Evolutionary conservation across 2,888 invertebrate species (phyloP), one percentile per base, ranked within the genome.

Genomic region (Drosophila tanythrix): DNA sequence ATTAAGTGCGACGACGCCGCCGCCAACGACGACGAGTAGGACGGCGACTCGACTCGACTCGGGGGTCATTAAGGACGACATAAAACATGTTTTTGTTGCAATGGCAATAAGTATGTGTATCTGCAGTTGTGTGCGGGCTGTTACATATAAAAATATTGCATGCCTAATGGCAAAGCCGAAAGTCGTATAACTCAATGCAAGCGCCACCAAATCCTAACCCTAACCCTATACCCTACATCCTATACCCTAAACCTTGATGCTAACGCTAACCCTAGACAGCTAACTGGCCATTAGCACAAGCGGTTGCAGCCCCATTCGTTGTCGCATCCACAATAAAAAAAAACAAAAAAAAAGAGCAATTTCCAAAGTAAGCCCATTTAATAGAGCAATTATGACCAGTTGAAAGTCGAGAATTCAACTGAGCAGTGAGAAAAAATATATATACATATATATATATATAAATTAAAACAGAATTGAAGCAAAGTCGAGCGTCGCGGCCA

Each of bases 331-430:
- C 68, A 70, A 70, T 60, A 70, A 72, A 63, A 21, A 21, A 21
- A 21, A 1, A 62, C 68, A 70, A 70, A 58, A 70, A 72, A 63
- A 70, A 56, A 50, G 63, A 27, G 29, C 13, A 74, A 71, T 77
- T 74, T 50, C 64, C 48, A 83, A 74, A 78, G 83, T 79, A 83
- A 88, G 74, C 88, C 82, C 88, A 74, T 87, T 89, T 90, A 88
- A 90, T 88, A 85, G 83, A 89, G 89, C 88, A 90, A 89, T 90
- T 89, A 89, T 88, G 83, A 88, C 78, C 89, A 89, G 86, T 81
- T 82, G 82, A 86, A 67, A 87, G 84, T 71, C 74, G 75, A 70
- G 74, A 50, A 65, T 50, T 46, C 58, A 74, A 56, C 52, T 38
- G 38, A 64, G 59, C 25, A 25, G 46, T 25, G 0, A 33, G 38